These are phyloP conservation scores for Lacanobia wlatinum DNA, from an alignment of 2,888 invertebrate genomes.

Conservation along the genomic window DNA sequence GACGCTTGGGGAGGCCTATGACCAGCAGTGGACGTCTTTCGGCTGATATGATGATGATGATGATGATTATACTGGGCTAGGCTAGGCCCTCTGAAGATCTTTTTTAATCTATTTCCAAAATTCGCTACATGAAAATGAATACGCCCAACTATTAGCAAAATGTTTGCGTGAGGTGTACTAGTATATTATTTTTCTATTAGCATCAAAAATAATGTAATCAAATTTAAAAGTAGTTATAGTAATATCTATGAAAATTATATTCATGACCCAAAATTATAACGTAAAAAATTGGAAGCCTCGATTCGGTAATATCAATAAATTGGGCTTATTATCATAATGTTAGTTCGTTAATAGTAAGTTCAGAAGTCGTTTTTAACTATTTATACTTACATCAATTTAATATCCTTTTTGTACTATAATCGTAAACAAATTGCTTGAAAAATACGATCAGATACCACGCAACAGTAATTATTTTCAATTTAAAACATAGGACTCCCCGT, in stretches of 20 bases:
- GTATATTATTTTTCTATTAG: slow-evolving; percentile 19
- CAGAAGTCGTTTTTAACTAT: neutral
- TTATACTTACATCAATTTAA: neutral
- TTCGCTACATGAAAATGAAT: neutral
- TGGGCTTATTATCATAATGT: slow-evolving; percentile 42
- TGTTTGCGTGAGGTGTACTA: neutral
- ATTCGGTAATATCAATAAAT: slow-evolving; percentile 35
- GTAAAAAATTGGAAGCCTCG: slow-evolving; percentile 23
- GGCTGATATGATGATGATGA: too few relatives aligned
- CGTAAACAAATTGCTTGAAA: neutral
- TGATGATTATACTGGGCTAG: too few relatives aligned
- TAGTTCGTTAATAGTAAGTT: slow-evolving; percentile 24
- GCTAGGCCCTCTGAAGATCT: too few relatives aligned
- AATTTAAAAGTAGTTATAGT: slow-evolving; percentile 5
- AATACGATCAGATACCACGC: slow-evolving; percentile 1
- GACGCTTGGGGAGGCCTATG: too few relatives aligned
- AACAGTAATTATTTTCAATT: neutral
- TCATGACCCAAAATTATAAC: slow-evolving; percentile 29
- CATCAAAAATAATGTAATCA: slow-evolving; percentile 22
- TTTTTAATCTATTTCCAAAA: neutral
- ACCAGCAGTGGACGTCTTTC: too few relatives aligned
- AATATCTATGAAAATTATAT: slow-evolving; percentile 41
- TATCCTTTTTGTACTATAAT: neutral
- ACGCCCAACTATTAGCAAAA: neutral
- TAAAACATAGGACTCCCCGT: neutral